Conservation (phyloP, 2,797 vertebrate genomes). For the Cyprinodon diabolis region DNA sequence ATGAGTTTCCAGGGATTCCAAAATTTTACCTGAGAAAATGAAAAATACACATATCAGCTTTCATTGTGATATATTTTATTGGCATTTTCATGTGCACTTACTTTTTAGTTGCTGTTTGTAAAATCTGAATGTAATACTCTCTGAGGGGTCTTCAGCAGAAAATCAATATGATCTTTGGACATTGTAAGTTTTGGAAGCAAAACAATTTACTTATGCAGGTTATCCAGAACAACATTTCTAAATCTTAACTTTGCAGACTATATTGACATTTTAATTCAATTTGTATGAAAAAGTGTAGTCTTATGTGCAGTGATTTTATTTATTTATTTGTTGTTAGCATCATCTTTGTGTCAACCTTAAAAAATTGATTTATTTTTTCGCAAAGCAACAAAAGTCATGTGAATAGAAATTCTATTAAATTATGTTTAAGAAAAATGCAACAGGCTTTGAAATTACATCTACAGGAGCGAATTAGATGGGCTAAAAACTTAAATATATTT, state of each 20-base stretch:
- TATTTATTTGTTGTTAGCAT: too few species aligned
- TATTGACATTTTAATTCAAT: not conserved
- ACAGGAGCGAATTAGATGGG: too few species aligned
- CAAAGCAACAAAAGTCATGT: too few species aligned
- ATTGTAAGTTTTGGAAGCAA: constrained; percentile 28
- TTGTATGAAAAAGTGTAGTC: not conserved
- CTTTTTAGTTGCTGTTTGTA: constrained; percentile 56
- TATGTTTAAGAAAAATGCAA: too few species aligned
- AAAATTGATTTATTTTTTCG: too few species aligned
- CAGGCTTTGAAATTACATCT: too few species aligned
- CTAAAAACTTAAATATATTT: too few species aligned
- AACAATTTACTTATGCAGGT: not conserved
- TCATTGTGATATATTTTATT: constrained; percentile 66
- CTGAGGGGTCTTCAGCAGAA: constrained; percentile 41
- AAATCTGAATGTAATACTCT: constrained; percentile 58
- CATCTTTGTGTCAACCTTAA: too few species aligned
- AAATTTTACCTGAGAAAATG: constrained; percentile 59
- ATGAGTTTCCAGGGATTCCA: constrained; percentile 39
- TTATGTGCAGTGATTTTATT: not conserved
- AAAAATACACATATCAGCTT: constrained; percentile 70
- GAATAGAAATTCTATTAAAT: too few species aligned
- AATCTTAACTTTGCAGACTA: not conserved
- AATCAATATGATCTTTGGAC: constrained; percentile 41
- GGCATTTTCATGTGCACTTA: constrained; percentile 62
- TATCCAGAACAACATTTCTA: not conserved